Evolutionary conservation across 2,888 invertebrate species (phyloP).

Genomic region (Aricia artaxerxes): DNA sequence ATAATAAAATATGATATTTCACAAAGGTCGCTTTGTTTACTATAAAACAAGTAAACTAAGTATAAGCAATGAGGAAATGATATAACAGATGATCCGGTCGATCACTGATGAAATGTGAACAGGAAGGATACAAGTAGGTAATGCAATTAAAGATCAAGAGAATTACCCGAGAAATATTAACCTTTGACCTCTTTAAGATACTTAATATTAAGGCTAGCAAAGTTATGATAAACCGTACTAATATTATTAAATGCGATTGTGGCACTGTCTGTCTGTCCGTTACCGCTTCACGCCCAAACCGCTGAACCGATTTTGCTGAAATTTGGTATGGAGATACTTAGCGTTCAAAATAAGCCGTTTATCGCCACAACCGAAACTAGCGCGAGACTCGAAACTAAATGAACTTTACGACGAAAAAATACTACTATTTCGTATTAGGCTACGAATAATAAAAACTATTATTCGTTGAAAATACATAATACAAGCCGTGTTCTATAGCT

Average conservation of each 20-base stretch:
- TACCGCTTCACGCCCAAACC: too few relatives aligned
- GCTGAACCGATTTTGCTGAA: too few relatives aligned
- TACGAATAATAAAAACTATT: neutral
- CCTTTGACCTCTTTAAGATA: neutral
- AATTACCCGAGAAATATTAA: neutral
- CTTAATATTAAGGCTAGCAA: neutral
- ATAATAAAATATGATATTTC: neutral
- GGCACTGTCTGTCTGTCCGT: too few relatives aligned
- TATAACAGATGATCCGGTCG: neutral
- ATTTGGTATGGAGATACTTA: too few relatives aligned
- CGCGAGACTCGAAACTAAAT: neutral
- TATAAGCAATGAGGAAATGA: conserved; percentile 6
- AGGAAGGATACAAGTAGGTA: neutral
- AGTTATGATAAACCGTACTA: neutral
- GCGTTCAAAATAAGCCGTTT: too few relatives aligned
- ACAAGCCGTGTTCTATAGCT: neutral
- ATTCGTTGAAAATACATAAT: neutral
- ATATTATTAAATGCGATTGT: too few relatives aligned
- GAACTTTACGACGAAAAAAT: neutral
- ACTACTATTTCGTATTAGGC: neutral
- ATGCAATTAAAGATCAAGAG: neutral
- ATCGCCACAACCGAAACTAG: too few relatives aligned
- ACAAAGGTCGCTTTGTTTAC: neutral
- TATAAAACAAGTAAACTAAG: neutral
- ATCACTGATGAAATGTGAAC: neutral